Conservation (phyloP, 2,797 vertebrate genomes). For the Pterois miles region DNA sequence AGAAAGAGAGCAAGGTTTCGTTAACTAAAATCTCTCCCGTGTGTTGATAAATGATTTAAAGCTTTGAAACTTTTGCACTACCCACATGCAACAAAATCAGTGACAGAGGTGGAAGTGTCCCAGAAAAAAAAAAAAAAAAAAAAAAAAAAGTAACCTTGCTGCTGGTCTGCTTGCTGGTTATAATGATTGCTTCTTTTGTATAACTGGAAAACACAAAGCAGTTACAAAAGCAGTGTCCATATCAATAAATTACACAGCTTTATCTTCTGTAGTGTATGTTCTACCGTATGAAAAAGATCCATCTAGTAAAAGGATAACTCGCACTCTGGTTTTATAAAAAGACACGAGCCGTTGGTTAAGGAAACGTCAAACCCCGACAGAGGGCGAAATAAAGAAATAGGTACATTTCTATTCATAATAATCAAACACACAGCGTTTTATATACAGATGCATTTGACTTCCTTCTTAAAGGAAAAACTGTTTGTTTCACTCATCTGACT, state of each 20-base stretch:
- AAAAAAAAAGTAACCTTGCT: background rate
- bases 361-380: constrained; percentile 70
- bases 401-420: constrained; percentile 73
- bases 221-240: constrained; percentile 57
- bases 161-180: constrained; percentile 41
- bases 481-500: constrained; percentile 72
- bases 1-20: background rate
- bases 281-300: constrained; percentile 59
- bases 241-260: constrained; percentile 71
- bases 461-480: constrained; percentile 81
- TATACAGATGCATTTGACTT: constrained; percentile 78
- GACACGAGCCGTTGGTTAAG: constrained; percentile 52
- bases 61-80: constrained; percentile 5
- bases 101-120: constrained; percentile 2
- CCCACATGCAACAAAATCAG: constrained; percentile 13
- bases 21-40: background rate
- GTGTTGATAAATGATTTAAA: background rate
- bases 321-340: constrained; percentile 67
- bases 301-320: constrained; percentile 63
- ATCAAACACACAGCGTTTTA: constrained; percentile 85
- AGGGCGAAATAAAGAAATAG: constrained; percentile 73
- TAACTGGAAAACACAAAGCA: constrained; percentile 48
- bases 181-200: constrained; percentile 42
- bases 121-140: too few relatives aligned
- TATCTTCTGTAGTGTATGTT: constrained; percentile 51